These are phyloP conservation scores for Parelbella ahira DNA, from an alignment of 2,888 invertebrate genomes.

Conservation along the genomic window DNA sequence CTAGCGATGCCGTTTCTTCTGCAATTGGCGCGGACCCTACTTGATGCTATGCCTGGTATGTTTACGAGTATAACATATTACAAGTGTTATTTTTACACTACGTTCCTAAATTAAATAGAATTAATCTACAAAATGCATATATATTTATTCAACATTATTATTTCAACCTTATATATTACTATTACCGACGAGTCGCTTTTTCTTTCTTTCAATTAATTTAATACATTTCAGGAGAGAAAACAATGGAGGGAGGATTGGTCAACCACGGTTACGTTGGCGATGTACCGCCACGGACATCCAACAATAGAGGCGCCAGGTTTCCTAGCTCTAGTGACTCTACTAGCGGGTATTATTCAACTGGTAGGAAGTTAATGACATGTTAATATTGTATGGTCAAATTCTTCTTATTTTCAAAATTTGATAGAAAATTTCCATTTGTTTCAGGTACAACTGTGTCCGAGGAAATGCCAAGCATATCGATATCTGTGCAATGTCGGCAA, in stretches of 20 bases:
- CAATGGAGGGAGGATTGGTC: slow-evolving; percentile 83
- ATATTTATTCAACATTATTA: too few relatives aligned
- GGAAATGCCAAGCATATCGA: slow-evolving; percentile 80
- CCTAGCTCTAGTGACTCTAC: slow-evolving; percentile 80
- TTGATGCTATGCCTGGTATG: slow-evolving; percentile 81
- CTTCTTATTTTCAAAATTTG: too few relatives aligned
- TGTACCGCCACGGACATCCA: slow-evolving; percentile 47
- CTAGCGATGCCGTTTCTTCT: slow-evolving; percentile 86
- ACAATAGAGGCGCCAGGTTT: slow-evolving; percentile 50
- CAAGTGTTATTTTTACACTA: too few relatives aligned
- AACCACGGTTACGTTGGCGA: slow-evolving; percentile 87
- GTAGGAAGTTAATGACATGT: slow-evolving; percentile 37
- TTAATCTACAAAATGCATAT: too few relatives aligned
- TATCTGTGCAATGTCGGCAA: slow-evolving; percentile 86
- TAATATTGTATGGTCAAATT: too few relatives aligned
- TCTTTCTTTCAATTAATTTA: too few relatives aligned
- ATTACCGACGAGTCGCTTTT: too few relatives aligned
- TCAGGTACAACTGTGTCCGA: slow-evolving; percentile 71
- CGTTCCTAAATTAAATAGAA: too few relatives aligned
- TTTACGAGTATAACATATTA: too few relatives aligned
- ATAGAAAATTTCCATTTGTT: slow-evolving; percentile 33
- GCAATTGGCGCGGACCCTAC: slow-evolving; percentile 80
- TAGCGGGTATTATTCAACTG: slow-evolving; percentile 80
- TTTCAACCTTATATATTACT: too few relatives aligned
- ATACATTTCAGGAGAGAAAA: slow-evolving; percentile 76